Evolutionary conservation across 2,888 invertebrate genomes (phyloP).

Genomic region (Machimus rusticus): DNA sequence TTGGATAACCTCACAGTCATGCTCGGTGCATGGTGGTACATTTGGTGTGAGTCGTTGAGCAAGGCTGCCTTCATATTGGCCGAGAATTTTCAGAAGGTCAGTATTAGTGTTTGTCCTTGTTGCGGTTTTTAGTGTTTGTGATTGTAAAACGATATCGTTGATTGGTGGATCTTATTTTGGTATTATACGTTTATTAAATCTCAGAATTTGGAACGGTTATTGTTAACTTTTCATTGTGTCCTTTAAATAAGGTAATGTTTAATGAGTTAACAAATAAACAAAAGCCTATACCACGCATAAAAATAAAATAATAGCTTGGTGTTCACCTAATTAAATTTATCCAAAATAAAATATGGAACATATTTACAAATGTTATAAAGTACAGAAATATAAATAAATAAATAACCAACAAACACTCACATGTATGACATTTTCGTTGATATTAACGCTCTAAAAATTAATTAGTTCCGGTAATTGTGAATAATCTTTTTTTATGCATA

Average conservation of each 20-base stretch:
- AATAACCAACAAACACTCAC: no score
- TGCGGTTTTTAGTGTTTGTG: neutral
- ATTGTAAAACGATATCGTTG: neutral
- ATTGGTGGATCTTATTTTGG: neutral
- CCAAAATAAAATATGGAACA: neutral
- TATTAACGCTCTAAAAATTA: no score
- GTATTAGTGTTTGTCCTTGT: neutral
- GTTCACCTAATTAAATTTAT: neutral
- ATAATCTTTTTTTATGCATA: no score
- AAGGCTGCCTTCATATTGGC: constrained; percentile 71
- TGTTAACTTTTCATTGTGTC: neutral
- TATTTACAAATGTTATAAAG: no score
- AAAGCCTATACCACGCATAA: neutral
- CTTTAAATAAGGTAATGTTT: neutral
- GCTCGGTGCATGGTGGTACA: constrained; percentile 76
- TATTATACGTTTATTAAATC: neutral
- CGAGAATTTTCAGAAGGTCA: constrained; percentile 72
- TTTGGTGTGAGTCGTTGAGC: constrained; percentile 72
- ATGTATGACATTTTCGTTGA: no score
- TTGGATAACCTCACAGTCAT: constrained; percentile 74
- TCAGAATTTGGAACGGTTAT: neutral
- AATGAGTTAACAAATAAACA: neutral
- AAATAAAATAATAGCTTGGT: neutral
- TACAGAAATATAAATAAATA: no score
- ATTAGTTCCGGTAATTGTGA: no score